These are phyloP conservation scores for Trissolcus basalis DNA, from an alignment of 1,140 invertebrate species.

Conservation along the genomic window DNA sequence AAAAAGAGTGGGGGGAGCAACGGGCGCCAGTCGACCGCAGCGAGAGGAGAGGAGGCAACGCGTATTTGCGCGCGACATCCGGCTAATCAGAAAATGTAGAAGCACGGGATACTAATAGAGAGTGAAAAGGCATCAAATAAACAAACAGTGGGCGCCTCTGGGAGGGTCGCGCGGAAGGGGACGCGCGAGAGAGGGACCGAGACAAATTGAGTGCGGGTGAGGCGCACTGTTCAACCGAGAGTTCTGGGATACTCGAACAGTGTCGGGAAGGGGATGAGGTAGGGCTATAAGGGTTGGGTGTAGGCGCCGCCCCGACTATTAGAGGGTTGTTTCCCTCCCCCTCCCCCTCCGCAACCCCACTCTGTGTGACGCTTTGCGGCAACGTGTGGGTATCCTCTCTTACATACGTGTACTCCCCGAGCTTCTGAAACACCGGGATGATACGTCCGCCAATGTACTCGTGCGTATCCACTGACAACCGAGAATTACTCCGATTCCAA, in stretches of 20 bases:
- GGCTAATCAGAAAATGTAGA: conserved; percentile 77
- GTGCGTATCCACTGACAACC: no score
- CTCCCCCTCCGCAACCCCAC: no score
- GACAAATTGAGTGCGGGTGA: conserved; percentile 60
- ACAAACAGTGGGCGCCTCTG: conserved; percentile 69
- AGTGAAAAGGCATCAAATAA: conserved; percentile 77
- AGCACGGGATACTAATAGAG: conserved; percentile 75
- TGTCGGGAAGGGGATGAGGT: conserved; percentile 64
- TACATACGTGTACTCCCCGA: conserved; percentile 43
- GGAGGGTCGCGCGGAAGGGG: conserved; percentile 28
- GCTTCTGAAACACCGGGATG: conserved; percentile 24
- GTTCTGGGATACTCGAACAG: conserved; percentile 60
- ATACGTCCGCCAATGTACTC: no score
- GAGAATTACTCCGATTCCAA: no score
- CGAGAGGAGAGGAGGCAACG: conserved; percentile 56
- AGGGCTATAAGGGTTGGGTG: conserved; percentile 75
- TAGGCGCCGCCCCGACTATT: conserved; percentile 75
- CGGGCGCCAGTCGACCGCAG: conserved; percentile 1
- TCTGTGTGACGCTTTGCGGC: conserved; percentile 55
- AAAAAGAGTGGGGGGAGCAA: conserved; percentile 33
- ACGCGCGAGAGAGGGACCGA: conserved; percentile 49
- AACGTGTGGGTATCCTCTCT: conserved; percentile 49
- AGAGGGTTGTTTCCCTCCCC: conserved; percentile 73
- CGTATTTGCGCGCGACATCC: conserved; percentile 71
- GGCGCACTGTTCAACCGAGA: conserved; percentile 57